Evolutionary conservation across 2,888 invertebrate species (phyloP).

Genomic region (Chalcis sispes): DNA sequence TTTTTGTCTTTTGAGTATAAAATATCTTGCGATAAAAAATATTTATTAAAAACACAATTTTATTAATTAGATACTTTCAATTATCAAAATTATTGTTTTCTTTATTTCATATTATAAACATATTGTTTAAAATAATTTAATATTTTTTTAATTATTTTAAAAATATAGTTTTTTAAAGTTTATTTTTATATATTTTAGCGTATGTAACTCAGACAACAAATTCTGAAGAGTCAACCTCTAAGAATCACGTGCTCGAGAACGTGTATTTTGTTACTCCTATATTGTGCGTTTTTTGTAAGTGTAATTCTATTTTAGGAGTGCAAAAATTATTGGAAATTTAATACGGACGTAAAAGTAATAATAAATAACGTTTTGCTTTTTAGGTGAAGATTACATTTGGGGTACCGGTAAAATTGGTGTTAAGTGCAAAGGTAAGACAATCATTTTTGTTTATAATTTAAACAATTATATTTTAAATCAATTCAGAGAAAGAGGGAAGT

Average conservation of each 20-base stretch:
- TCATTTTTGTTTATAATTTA: conserved; percentile 26
- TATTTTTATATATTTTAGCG: conserved; percentile 63
- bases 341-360: neutral
- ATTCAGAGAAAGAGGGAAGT: conserved; percentile 15
- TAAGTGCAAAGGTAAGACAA: conserved; percentile 80
- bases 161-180: conserved; percentile 8
- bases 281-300: conserved; percentile 79
- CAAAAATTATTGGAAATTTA: conserved; percentile 49
- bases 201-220: conserved; percentile 69
- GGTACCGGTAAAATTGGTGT: conserved; percentile 79
- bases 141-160: neutral
- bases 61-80: neutral
- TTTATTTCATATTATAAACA: conserved; percentile 19
- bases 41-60: too few relatives aligned
- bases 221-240: conserved; percentile 61
- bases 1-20: too few relatives aligned
- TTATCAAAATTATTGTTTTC: conserved; percentile 25
- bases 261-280: conserved; percentile 78
- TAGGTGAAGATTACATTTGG: conserved; percentile 82
- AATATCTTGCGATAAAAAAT: neutral
- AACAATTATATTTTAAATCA: neutral
- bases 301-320: conserved; percentile 35
- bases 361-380: conserved; percentile 61
- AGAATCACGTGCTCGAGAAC: conserved; percentile 76
- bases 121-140: conserved; percentile 1